Base-by-base conservation (phyloP, 2,888 invertebrate genomes). In the Noctua fimbriata region DNA sequence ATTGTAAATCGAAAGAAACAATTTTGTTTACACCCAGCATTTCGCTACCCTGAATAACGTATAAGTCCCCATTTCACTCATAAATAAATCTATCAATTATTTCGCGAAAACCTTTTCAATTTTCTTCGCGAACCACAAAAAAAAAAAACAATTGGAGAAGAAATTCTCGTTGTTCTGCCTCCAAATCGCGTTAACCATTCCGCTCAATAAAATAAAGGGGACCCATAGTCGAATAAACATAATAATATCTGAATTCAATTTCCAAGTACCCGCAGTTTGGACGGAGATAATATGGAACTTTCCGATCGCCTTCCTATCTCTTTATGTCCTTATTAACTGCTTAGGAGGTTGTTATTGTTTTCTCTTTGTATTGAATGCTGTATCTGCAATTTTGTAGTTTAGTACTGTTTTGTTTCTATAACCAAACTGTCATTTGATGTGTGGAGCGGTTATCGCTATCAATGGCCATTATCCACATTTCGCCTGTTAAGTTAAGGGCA, bases 171-270 rank as follows among this genome's bases (percentile, higher is more conserved):
- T 80, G 58, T 81, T 76, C 76, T 79, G 76, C 81, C 58, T 69
- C 72, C 77, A 88, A 88, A 88, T 88, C 87, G 83, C 85, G 87
- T 88, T 88, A 88, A 88, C 89, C 78, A 87, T 88, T 88, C 81
- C 80, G 84, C 88, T 84, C 90, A 90, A 91, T 92, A 91, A 90
- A 91, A 88, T 91, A 90, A 92, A 91, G 69, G 83, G 80, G 88
- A 89, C 88, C 89, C 79, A 91, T 91, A 89, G 90, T 88, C 90
- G 88, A 92, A 90, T 89, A 90, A 92, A 93, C 90, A 92, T 90
- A 91, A 92, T 92, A 91, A 93, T 93, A 92, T 91, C 92, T 89
- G 88, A 90, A 93, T 93, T 93, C 92, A 92, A 92, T 93, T 93
- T 87, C 86, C 82, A 87, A 91, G 90, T 86, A 88, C 81, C 85